phyloP scores from a whole-genome alignment of 2,888 invertebrate species.

The Pammene fasciana region DNA sequence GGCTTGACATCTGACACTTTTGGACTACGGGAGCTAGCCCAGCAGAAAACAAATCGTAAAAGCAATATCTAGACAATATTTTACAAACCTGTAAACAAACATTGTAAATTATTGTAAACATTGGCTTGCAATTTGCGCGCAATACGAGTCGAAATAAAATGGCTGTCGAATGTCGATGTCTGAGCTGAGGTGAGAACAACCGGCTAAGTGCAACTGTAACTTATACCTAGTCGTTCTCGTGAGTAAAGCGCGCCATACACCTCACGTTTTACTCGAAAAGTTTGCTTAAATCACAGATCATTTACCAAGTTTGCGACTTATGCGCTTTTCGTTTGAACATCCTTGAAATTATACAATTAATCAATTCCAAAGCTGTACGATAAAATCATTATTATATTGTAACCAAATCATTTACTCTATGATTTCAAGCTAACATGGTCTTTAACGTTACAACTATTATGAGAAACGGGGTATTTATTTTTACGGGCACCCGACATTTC shows the following conservation, averaged over 20 bases:
- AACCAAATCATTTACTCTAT: too few species aligned
- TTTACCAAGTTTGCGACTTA: too few species aligned
- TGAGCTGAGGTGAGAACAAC: constrained; percentile 8
- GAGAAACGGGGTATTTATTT: too few species aligned
- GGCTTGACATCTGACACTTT: constrained; percentile 12
- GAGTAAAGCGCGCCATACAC: background rate
- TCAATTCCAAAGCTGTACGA: too few species aligned
- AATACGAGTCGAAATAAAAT: constrained; percentile 24
- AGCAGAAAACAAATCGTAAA: background rate
- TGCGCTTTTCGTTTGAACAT: too few species aligned
- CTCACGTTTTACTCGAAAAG: background rate
- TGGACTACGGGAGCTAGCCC: constrained; percentile 24
- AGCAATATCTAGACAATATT: constrained; percentile 16
- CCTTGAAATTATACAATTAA: too few species aligned
- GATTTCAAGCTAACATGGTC: too few species aligned
- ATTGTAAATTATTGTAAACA: constrained; percentile 27
- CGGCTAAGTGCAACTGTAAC: constrained; percentile 27
- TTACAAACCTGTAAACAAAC: constrained; percentile 29
- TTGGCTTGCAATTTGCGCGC: constrained; percentile 30
- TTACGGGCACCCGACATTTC: too few species aligned
- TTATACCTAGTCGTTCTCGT: background rate
- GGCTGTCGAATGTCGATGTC: constrained; percentile 12
- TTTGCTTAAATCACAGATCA: too few species aligned
- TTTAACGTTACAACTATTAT: too few species aligned
- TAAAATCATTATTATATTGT: too few species aligned